These are phyloP conservation scores for Drosophila repleta DNA, from an alignment of 1,140 invertebrate species.

Conservation along the genomic window DNA sequence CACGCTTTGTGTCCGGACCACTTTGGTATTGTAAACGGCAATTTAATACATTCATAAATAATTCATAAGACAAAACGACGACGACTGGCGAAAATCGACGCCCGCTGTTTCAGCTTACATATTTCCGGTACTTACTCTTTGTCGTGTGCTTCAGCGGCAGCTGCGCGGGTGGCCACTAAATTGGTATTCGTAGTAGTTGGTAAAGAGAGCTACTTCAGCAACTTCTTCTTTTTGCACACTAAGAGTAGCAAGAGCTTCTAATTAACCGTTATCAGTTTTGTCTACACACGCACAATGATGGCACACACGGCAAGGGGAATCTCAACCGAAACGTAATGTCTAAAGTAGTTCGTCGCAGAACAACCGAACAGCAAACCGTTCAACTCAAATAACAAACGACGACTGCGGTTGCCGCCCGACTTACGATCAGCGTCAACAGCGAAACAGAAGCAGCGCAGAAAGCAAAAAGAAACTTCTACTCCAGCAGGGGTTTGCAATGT, in stretches of 20 bases:
- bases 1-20: slow-evolving; percentile 19
- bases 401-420: slow-evolving; percentile 56
- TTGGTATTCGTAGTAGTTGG: neutral
- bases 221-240: slow-evolving; percentile 16
- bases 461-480: slow-evolving; percentile 26
- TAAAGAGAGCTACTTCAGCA: neutral
- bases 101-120: slow-evolving; percentile 34
- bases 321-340: slow-evolving; percentile 25
- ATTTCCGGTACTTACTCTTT: slow-evolving; percentile 74
- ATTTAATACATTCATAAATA: slow-evolving; percentile 63
- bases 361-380: slow-evolving; percentile 59
- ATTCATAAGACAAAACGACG: slow-evolving; percentile 65
- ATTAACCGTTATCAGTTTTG: slow-evolving; percentile 13
- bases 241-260: slow-evolving; percentile 8
- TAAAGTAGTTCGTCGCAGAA: slow-evolving; percentile 25
- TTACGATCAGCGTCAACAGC: slow-evolving; percentile 45
- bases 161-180: slow-evolving; percentile 54
- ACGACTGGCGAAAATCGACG: slow-evolving; percentile 46
- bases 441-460: slow-evolving; percentile 34
- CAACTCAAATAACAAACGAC: slow-evolving; percentile 71
- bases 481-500: slow-evolving; percentile 12
- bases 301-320: slow-evolving; percentile 18
- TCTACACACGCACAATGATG: slow-evolving; percentile 26
- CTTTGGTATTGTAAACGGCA: slow-evolving; percentile 61
- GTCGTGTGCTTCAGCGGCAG: slow-evolving; percentile 37